These are phyloP conservation scores for Limanda limanda DNA, from an alignment of 2,113 vertebrate species.

Conservation along the genomic window DNA sequence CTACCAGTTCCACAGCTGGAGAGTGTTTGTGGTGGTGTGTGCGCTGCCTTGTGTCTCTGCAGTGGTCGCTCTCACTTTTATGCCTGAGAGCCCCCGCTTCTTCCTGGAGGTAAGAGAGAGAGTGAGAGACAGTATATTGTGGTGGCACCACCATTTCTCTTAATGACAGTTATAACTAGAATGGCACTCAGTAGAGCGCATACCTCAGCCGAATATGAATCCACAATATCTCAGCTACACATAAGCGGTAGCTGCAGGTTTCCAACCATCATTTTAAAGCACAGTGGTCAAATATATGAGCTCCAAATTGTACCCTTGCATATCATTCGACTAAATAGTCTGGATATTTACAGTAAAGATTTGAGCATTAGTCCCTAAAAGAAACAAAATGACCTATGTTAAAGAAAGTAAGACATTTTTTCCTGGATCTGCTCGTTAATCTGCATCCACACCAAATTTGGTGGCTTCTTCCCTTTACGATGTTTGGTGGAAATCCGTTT, in stretches of 20 bases:
- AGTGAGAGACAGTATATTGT: background rate
- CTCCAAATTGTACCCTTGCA: background rate
- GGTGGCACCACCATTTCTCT: conserved; percentile 1
- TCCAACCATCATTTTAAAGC: too few species aligned
- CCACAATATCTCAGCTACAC: too few species aligned
- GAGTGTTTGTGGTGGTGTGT: conserved; percentile 97
- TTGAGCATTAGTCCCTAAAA: background rate
- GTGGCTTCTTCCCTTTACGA: too few species aligned
- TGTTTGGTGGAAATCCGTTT: too few species aligned
- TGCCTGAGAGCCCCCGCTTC: conserved; percentile 98
- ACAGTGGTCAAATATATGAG: too few species aligned
- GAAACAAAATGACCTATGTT: background rate
- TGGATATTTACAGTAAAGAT: background rate
- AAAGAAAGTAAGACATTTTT: too few species aligned
- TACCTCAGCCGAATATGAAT: background rate
- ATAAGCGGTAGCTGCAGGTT: background rate
- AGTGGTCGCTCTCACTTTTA: conserved; percentile 96
- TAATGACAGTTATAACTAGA: conserved; percentile 2
- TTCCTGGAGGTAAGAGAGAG: conserved; percentile 81
- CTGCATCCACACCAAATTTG: too few species aligned
- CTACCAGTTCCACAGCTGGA: conserved; percentile 99
- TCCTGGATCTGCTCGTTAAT: too few species aligned
- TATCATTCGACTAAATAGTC: background rate
- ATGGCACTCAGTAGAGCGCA: background rate
- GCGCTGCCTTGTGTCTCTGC: conserved; percentile 94